Base-by-base conservation (phyloP, 2,888 invertebrate species). In the Odontocolon sp. region DNA sequence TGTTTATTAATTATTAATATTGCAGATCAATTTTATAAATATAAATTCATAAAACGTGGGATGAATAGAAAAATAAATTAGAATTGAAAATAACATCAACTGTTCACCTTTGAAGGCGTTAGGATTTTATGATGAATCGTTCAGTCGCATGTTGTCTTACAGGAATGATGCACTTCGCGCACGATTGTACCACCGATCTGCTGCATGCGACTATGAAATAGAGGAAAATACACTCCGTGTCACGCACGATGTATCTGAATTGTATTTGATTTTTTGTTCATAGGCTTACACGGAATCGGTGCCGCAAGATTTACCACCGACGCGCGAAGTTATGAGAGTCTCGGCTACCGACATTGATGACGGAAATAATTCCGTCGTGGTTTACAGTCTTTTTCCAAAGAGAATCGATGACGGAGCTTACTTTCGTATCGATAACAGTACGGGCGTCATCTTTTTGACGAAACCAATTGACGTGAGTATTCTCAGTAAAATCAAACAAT, bases 331-430 rank as follows among this genome's bases (percentile, higher is more conserved):
- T 78, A 96, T 97, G 95, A 93, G 96, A 88, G 96, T 98, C 88
- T 97, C 97, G 74, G 97, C 98, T 11, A 97, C 97, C 28, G 98
- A 97, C 90, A 95, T 96, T 81, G 98, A 98, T 87, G 96, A 97
- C 87, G 97, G 97, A 9, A 94, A 95, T 87, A 99, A 99, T 91
- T 97, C 97, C 72, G 94, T 95, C 83, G 94, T 98, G 8, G 93
- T 93, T 78, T 98, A 97, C 89, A 89, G 88, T 31, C 84, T 93
- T 31, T 68, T 36, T 33, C 80, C 90, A 11, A 92, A 91, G 79
- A 88, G 91, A 54, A 84, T 91, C 54, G 91, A 92, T 31, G 91
- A 91, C 63, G 91, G 92, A 85, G 93, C 93, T 11, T 96, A 96
- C 90, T 98, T 98, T 90, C 92, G 92, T 79, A 96, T 98, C 80